Evolutionary conservation across 2,888 invertebrate species (phyloP), one percentile per base, ranked within the genome.

Genomic region (Brenthis ino): DNA sequence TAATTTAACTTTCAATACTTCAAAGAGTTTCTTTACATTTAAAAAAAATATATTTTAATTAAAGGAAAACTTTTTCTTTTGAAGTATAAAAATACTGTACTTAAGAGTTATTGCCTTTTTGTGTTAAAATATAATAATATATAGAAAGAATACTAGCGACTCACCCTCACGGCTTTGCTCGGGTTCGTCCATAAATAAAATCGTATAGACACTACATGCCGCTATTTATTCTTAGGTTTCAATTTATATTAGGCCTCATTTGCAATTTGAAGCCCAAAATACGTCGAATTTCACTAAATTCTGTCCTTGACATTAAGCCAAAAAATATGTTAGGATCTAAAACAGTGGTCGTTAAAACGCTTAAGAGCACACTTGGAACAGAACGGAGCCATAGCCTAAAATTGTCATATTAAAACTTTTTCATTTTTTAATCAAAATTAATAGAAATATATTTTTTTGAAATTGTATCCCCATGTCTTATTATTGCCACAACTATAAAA

Each of bases 281-380:
- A 16, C 37, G 16, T 20, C n/a, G 16, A 61, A 33, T 53, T 51
- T 37, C 51, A 20, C 14, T 61, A 51, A 61, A 33, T 16, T 53
- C 51, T 61, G 61, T 61, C 53, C 61, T 61, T 53, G 51, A 61
- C 61, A 50, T 61, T 37, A 53, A 33, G 20, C 16, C 20, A 37
- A 61, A 61, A 61, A 61, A 57, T 60, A 60, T 61, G 37, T 37
- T 13, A 28, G 33, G 61, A 50, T 51, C 50, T 61, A 37, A 61
- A 61, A 53, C 48, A 51, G 16, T 53, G 37, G 61, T 37, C 50
- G 51, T 51, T 53, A 61, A 20, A 61, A 50, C 61, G 33, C 61
- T 37, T 37, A 37, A 37, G 14, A 51, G 37, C 53, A 53, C 53
- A 13, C 53, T 14, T 20, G 8, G 16, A 20, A 53, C 53, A 33